phyloP scores from a whole-genome alignment of 2,113 vertebrate genomes.

The Muntiacus reevesi region DNA sequence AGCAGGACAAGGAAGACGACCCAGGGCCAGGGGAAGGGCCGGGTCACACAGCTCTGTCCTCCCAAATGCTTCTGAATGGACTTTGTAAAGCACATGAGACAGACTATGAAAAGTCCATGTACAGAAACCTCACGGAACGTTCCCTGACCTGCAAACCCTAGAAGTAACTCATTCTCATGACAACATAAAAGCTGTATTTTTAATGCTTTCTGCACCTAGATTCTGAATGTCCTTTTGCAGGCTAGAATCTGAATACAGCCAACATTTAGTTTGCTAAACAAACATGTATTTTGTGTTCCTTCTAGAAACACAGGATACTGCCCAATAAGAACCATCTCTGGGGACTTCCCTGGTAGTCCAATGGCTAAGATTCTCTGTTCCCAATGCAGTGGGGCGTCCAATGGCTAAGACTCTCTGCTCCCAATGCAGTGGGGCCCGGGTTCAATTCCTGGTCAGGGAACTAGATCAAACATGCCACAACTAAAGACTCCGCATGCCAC shows the following conservation, averaged over 20 bases:
- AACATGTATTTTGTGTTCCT: neutral
- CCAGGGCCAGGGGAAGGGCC: no score
- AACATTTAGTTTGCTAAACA: neutral
- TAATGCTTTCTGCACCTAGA: neutral
- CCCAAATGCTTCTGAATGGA: neutral
- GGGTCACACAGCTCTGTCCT: neutral
- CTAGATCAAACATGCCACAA: neutral
- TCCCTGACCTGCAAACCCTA: neutral
- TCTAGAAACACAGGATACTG: neutral
- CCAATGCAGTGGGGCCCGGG: neutral
- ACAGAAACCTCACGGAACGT: neutral
- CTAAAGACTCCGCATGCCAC: neutral
- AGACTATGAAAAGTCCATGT: neutral
- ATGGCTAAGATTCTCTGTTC: neutral
- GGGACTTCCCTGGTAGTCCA: neutral
- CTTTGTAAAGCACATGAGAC: neutral
- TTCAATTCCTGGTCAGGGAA: neutral
- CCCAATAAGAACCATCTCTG: neutral
- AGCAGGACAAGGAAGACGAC: neutral
- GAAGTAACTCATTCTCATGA: neutral
- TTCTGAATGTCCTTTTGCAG: neutral
- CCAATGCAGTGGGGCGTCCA: neutral
- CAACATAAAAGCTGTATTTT: neutral
- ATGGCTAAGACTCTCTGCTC: neutral
- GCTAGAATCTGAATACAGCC: neutral